Conservation (phyloP, 1,140 invertebrate species). For the Coenobita brevimanus region DNA sequence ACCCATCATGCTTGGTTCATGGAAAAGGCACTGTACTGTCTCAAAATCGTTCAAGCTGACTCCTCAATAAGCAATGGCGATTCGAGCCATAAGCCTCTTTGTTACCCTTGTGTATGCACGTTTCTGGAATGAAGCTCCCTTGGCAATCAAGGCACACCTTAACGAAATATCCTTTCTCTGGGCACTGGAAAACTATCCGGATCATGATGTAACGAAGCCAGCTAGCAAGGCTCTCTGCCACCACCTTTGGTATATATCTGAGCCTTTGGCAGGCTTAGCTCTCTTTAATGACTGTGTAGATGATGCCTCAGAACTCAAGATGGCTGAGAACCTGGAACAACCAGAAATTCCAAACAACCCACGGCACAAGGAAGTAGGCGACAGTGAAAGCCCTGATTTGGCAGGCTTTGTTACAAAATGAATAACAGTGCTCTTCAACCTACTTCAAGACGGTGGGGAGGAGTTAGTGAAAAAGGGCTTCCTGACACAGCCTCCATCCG, state of each 20-base stretch:
- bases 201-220: neutral
- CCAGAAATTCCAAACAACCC: neutral
- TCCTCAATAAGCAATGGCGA: no score
- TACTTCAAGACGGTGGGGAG: no score
- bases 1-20: no score
- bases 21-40: no score
- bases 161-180: neutral
- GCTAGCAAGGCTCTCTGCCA: neutral
- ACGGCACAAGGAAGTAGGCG: neutral
- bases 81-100: neutral
- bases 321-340: neutral
- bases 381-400: no score
- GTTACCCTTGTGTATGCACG: no score
- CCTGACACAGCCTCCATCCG: no score
- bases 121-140: neutral
- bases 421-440: no score
- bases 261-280: neutral
- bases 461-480: no score
- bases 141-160: neutral
- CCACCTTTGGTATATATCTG: neutral
- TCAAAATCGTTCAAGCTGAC: no score
- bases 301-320: neutral
- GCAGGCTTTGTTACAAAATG: no score
- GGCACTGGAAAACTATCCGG: neutral
- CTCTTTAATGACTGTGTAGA: neutral